Percentiles rank a stretch among this genome's conserved stretches.
phyloP scores from a whole-genome alignment of 37 sponge, comb jelly and placozoan species.

The Amphimedon queenslandica region DNA sequence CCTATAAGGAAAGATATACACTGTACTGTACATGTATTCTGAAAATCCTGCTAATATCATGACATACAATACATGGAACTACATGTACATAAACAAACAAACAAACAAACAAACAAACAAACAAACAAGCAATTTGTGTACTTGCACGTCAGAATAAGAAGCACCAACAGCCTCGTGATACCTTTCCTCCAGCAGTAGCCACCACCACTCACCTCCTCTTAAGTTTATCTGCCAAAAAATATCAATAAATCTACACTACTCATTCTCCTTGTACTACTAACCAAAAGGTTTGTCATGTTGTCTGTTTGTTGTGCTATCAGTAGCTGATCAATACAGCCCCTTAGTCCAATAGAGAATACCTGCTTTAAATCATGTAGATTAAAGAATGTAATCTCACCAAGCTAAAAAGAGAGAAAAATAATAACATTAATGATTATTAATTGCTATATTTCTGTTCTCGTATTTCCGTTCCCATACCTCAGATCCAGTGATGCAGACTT shows the following conservation, averaged over 20 bases:
- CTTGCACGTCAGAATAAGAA: conserved; percentile 42
- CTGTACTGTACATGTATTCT: no score
- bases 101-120: neutral
- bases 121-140: neutral
- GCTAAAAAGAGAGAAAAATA: conserved; percentile 7
- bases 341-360: conserved; percentile 10
- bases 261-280: neutral
- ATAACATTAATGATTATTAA: conserved; percentile 1
- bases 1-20: neutral
- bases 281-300: conserved; percentile 45
- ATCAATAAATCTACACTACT: neutral
- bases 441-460: neutral
- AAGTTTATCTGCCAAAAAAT: conserved; percentile 31
- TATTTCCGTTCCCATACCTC: conserved; percentile 34
- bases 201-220: conserved; percentile 51
- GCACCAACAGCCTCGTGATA: conserved; percentile 42
- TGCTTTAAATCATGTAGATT: conserved; percentile 22
- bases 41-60: no score
- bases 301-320: conserved; percentile 25
- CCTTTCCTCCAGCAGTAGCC: conserved; percentile 43
- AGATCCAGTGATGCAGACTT: conserved; percentile 76
- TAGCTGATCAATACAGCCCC: conserved; percentile 33
- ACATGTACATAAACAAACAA: neutral
- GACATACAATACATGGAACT: neutral
- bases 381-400: conserved; percentile 66